Percentiles rank a stretch among this genome's conserved stretches.
These are phyloP conservation scores for Aurelia sp. DNA, from an alignment of 30 jellyfish, hydroid and myxozoan species.

Conservation along the genomic window DNA sequence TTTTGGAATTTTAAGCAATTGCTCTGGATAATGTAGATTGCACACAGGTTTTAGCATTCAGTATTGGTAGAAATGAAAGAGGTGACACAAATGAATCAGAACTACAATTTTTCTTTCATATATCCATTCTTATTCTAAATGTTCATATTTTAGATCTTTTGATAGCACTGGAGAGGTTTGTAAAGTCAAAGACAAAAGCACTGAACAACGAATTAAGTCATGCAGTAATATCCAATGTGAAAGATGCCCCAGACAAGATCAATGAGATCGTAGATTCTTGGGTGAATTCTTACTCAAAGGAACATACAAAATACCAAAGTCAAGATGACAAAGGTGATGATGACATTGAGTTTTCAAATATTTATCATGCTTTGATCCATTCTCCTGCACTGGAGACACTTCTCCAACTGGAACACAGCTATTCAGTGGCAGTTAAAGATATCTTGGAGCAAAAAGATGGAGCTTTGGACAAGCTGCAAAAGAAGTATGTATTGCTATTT, in stretches of 20 bases:
- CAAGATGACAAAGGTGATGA: constrained; percentile 46
- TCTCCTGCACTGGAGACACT: constrained; percentile 97
- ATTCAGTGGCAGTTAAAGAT: constrained; percentile 82
- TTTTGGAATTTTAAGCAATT: too few species aligned
- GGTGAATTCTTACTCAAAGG: constrained; percentile 72
- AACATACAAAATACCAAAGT: constrained; percentile 43
- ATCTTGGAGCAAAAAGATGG: constrained; percentile 72
- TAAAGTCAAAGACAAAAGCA: constrained; percentile 68
- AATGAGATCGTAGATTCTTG: constrained; percentile 60
- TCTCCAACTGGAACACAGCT: constrained; percentile 86
- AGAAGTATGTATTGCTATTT: constrained; percentile 36
- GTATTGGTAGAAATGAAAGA: too few species aligned
- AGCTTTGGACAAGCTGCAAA: constrained; percentile 69
- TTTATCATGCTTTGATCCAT: constrained; percentile 90
- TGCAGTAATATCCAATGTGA: constrained; percentile 6
- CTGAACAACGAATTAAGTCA: constrained; percentile 15
- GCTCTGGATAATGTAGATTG: too few species aligned
- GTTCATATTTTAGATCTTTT: constrained; percentile 47
- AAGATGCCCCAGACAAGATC: constrained; percentile 25
- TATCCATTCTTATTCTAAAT: too few species aligned
- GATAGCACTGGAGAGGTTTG: constrained; percentile 70
- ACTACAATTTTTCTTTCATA: too few species aligned
- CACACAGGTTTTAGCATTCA: too few species aligned
- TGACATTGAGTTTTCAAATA: constrained; percentile 78
- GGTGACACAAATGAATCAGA: too few species aligned